A percentile compares a stretch with the other conserved stretches of the same genome.
Evolutionary conservation across 1,140 invertebrate species (phyloP).

Genomic region (Pseudomyrmex concolor): DNA sequence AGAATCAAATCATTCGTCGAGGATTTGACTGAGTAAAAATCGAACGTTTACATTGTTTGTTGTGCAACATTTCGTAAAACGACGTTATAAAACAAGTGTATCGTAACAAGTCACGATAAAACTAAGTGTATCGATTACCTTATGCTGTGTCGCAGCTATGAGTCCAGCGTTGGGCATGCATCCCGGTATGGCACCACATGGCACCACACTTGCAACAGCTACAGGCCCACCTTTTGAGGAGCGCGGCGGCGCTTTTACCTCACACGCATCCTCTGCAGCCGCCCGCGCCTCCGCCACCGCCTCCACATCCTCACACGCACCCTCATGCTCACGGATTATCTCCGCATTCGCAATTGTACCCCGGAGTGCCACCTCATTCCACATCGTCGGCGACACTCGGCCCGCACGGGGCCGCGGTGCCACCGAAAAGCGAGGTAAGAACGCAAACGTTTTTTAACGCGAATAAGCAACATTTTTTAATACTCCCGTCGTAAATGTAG

Average conservation of each 20-base stretch:
- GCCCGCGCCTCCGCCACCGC: conserved; percentile 84
- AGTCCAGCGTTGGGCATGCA: conserved; percentile 89
- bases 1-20: background rate
- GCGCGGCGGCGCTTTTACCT: conserved; percentile 87
- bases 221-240: conserved; percentile 90
- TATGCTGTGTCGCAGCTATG: conserved; percentile 82
- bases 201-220: conserved; percentile 91
- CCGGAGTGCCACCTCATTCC: conserved; percentile 82
- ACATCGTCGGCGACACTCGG: conserved; percentile 79
- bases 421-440: conserved; percentile 83
- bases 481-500: background rate
- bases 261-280: conserved; percentile 83
- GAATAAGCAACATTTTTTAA: background rate
- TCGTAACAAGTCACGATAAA: background rate
- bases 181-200: conserved; percentile 88
- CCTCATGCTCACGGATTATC: conserved; percentile 75
- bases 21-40: background rate
- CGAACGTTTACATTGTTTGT: background rate
- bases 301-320: conserved; percentile 83
- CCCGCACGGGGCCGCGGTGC: conserved; percentile 78
- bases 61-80: background rate
- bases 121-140: background rate
- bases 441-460: background rate
- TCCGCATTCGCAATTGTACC: conserved; percentile 81
- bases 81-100: background rate